Conservation (phyloP, 2,113 vertebrate species). For the Felis chaus region DNA sequence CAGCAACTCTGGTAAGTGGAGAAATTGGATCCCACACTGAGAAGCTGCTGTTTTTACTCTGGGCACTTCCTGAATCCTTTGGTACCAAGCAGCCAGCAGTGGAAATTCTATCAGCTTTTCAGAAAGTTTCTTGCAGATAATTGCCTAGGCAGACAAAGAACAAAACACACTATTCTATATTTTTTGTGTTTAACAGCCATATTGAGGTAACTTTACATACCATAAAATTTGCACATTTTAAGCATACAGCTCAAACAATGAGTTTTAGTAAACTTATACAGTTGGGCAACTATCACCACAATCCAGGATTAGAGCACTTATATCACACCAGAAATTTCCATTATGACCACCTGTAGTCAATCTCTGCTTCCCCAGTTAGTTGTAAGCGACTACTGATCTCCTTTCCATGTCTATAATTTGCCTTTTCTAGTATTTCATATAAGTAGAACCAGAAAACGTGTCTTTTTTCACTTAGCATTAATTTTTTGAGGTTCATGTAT, state of each 20-base stretch:
- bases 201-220: not conserved
- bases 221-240: not conserved
- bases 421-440: not conserved
- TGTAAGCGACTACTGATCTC: not conserved
- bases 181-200: not conserved
- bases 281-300: not conserved
- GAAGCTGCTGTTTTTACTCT: conserved; percentile 87
- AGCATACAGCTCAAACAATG: not conserved
- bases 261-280: conserved; percentile 19
- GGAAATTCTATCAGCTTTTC: conserved; percentile 85
- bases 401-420: not conserved
- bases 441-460: not conserved
- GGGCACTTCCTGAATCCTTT: conserved; percentile 91
- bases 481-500: not conserved
- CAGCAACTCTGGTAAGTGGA: conserved; percentile 74
- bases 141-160: conserved; percentile 82
- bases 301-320: not conserved
- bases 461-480: not conserved
- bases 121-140: conserved; percentile 81
- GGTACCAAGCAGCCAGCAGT: conserved; percentile 92
- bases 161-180: not conserved
- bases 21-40: conserved; percentile 89
- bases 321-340: not conserved
- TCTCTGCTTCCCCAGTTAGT: not conserved
- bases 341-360: not conserved